Evolutionary conservation across 2,888 invertebrate genomes (phyloP).

Genomic region (Nomada ruficornis): DNA sequence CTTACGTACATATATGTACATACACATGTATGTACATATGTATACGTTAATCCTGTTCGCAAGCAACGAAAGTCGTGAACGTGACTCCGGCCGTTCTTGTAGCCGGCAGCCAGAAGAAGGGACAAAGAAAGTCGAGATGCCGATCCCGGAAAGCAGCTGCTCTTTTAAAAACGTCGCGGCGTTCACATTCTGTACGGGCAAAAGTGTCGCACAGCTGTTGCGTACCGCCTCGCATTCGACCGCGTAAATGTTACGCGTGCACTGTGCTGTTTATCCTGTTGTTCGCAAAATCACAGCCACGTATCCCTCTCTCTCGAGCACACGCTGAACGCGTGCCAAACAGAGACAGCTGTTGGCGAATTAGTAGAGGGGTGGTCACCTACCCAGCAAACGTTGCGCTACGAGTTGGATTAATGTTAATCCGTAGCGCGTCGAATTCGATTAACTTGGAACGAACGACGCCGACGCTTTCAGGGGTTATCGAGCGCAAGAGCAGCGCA

Average conservation of each 20-base stretch:
- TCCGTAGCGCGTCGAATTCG: neutral
- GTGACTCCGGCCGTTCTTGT: constrained; percentile 26
- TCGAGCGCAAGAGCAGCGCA: neutral
- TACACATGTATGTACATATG: neutral
- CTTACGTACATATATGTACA: constrained; percentile 8
- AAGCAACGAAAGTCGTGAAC: constrained; percentile 33
- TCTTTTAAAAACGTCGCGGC: constrained; percentile 30
- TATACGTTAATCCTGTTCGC: constrained; percentile 8
- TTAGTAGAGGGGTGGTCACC: too few relatives aligned
- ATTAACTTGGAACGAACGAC: neutral
- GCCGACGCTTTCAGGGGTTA: neutral
- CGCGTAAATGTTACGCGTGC: too few relatives aligned
- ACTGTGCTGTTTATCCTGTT: too few relatives aligned
- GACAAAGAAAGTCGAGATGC: constrained; percentile 30
- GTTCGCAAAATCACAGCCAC: too few relatives aligned
- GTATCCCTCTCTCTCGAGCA: too few relatives aligned
- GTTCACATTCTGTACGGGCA: neutral
- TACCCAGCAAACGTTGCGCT: too few relatives aligned
- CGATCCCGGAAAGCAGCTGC: constrained; percentile 50
- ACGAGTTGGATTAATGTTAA: neutral
- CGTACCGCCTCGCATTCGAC: too few relatives aligned
- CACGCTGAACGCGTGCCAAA: neutral
- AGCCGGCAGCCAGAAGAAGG: constrained; percentile 34
- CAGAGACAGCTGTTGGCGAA: constrained; percentile 14
- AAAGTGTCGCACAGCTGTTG: too few relatives aligned